Evolutionary conservation across 2,113 vertebrate genomes (phyloP).

Genomic region (Dasypus novemcinctus): DNA sequence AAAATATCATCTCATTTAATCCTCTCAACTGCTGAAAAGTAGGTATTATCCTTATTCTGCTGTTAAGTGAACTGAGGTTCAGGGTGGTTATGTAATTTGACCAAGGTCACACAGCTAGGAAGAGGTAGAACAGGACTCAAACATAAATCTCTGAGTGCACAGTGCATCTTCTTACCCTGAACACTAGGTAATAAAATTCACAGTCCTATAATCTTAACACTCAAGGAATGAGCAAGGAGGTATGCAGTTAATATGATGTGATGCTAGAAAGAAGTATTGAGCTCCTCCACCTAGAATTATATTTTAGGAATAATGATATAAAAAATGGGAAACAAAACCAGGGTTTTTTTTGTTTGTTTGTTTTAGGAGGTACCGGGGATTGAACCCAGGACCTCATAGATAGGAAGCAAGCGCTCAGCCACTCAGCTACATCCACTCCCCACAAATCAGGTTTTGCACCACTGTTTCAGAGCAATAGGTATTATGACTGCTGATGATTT

Average conservation of each 20-base stretch:
- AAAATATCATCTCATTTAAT: accelerated
- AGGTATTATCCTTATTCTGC: not conserved
- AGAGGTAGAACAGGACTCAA: not conserved
- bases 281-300: not conserved
- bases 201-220: not conserved
- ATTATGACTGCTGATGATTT: not conserved
- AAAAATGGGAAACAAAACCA: not conserved
- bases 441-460: no score
- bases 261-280: not conserved
- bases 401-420: no score
- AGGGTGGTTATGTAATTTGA: not conserved
- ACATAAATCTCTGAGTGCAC: not conserved
- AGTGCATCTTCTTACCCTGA: not conserved
- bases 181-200: not conserved
- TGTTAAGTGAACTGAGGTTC: not conserved
- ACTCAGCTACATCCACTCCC: no score
- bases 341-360: no score
- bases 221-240: not conserved
- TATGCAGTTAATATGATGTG: accelerated
- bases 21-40: not conserved
- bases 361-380: no score
- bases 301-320: not conserved
- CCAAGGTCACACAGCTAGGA: not conserved
- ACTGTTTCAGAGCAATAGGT: not conserved
- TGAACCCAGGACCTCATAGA: no score